Conservation (phyloP, 2,113 vertebrate genomes). For the Holacanthus passer region DNA sequence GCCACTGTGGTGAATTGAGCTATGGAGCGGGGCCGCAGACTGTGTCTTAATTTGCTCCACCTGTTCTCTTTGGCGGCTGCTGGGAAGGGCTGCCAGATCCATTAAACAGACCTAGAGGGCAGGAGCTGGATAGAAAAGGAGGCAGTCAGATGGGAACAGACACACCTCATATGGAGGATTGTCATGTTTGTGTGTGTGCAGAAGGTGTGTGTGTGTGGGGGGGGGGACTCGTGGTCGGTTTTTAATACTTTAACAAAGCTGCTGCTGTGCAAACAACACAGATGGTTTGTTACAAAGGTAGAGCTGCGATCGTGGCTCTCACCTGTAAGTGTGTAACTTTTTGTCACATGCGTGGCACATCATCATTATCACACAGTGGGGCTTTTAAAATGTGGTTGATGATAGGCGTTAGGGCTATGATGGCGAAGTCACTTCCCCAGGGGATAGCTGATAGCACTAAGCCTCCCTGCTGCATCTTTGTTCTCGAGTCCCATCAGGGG, state of each 20-base stretch:
- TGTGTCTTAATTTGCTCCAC: conserved; percentile 87
- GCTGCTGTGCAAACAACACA: conserved; percentile 43
- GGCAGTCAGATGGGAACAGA: conserved; percentile 80
- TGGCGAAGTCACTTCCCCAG: conserved; percentile 57
- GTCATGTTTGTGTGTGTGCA: conserved; percentile 48
- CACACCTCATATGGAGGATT: conserved; percentile 69
- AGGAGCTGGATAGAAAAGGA: conserved; percentile 71
- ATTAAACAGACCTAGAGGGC: conserved; percentile 88
- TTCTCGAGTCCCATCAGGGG: conserved; percentile 70
- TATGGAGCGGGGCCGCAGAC: conserved; percentile 74
- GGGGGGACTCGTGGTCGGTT: not conserved
- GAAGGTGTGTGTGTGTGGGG: conserved; percentile 24
- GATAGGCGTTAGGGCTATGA: conserved; percentile 34
- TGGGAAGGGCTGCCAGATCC: conserved; percentile 86
- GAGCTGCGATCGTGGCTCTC: conserved; percentile 2
- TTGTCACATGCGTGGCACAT: conserved; percentile 24
- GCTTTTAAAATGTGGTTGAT: conserved; percentile 58
- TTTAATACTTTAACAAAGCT: conserved; percentile 43
- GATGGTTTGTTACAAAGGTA: conserved; percentile 17
- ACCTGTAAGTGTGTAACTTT: conserved; percentile 32
- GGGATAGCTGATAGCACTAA: conserved; percentile 67
- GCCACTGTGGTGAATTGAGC: conserved; percentile 77
- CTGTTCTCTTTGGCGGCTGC: conserved; percentile 81
- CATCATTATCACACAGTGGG: conserved; percentile 44
- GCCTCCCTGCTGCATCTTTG: conserved; percentile 68